Evolutionary conservation across 2,888 invertebrate species (phyloP).

Genomic region (Noctua janthina): DNA sequence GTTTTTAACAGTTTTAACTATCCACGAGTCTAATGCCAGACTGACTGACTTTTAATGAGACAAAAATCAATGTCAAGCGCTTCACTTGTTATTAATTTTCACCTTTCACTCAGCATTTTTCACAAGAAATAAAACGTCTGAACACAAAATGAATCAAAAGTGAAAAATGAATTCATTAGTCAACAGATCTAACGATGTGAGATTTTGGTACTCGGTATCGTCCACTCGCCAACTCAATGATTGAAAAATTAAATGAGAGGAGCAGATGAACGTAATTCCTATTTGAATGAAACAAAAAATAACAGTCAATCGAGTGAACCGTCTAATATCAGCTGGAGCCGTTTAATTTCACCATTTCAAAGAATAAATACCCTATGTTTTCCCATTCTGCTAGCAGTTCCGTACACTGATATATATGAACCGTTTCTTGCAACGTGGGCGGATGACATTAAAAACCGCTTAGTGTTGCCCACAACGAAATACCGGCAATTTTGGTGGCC

Average conservation of each 20-base stretch:
- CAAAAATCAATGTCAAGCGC: not conserved
- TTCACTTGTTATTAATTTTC: not conserved
- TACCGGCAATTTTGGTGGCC: constrained; percentile 71
- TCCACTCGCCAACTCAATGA: not conserved
- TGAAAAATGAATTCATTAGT: not conserved
- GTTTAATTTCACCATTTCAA: constrained; percentile 28
- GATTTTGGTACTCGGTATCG: not conserved
- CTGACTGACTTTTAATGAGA: not conserved
- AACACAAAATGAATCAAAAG: not conserved
- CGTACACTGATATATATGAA: constrained; percentile 75
- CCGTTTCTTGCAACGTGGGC: constrained; percentile 77
- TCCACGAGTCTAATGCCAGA: not conserved
- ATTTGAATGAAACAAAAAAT: not conserved
- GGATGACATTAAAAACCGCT: constrained; percentile 87
- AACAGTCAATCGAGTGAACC: not conserved
- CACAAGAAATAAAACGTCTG: not conserved
- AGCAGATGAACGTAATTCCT: not conserved
- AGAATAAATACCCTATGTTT: constrained; percentile 61
- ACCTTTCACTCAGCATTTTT: not conserved
- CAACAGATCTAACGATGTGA: not conserved
- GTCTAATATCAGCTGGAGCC: too few species aligned
- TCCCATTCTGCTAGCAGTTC: constrained; percentile 65
- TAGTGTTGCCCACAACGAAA: constrained; percentile 78
- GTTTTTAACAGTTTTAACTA: too few species aligned
- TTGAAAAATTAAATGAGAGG: not conserved